These are phyloP conservation scores for Pyrochroa serraticornis DNA, from an alignment of 2,888 invertebrate genomes.

Conservation along the genomic window DNA sequence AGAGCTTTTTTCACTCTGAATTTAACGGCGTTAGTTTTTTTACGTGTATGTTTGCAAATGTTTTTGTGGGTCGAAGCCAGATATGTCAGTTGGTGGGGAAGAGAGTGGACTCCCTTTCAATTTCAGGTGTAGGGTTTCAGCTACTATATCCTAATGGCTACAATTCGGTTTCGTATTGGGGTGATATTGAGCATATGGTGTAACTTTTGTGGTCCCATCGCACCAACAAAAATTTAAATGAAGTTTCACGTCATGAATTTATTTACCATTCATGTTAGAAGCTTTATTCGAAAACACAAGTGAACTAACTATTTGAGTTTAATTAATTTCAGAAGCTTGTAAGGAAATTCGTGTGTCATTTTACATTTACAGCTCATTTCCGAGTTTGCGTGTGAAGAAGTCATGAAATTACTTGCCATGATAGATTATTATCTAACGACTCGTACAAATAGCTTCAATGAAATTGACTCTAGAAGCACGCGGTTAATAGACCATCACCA, in stretches of 20 bases:
- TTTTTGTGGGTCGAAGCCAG: conserved; percentile 19
- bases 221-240: conserved; percentile 22
- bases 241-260: conserved; percentile 11
- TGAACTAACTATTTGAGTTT: too few species aligned
- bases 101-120: conserved; percentile 21
- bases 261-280: neutral
- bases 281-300: too few species aligned
- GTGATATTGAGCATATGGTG: conserved; percentile 20
- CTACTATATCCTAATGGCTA: conserved; percentile 21
- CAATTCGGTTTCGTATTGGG: conserved; percentile 24
- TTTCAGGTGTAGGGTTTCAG: conserved; percentile 27
- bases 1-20: conserved; percentile 3
- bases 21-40: conserved; percentile 20
- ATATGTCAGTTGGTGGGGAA: conserved; percentile 9
- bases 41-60: conserved; percentile 15
- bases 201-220: conserved; percentile 16
- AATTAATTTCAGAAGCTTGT: too few species aligned
- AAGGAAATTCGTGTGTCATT: too few species aligned
- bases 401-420: too few species aligned
- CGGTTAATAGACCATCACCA: too few species aligned
- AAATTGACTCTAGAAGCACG: too few species aligned
- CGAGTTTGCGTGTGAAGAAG: too few species aligned
- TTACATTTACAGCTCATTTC: too few species aligned
- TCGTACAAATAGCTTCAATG: too few species aligned
- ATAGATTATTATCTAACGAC: too few species aligned